A percentile compares a stretch with the other conserved stretches of the same genome.
Conservation (phyloP, 2,797 vertebrate species). For the Serranus cabrilla region DNA sequence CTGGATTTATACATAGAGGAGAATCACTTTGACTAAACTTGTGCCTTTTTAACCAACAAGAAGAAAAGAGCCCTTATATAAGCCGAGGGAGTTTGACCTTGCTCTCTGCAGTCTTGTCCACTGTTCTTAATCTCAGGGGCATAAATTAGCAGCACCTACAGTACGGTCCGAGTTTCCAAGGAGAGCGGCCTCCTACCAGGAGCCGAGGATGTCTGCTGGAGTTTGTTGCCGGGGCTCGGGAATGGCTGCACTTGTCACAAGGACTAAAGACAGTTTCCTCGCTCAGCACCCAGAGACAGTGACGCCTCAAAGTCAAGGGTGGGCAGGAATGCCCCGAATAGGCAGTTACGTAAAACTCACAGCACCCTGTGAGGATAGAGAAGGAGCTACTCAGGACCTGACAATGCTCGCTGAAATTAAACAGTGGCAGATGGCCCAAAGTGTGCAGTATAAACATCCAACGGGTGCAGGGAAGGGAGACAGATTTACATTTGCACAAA, state of each 20-base stretch:
- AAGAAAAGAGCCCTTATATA: constrained; percentile 72
- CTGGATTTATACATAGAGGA: constrained; percentile 30
- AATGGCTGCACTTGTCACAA: constrained; percentile 81
- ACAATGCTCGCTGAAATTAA: constrained; percentile 44
- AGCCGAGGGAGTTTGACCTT: constrained; percentile 68
- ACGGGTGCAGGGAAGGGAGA: not conserved
- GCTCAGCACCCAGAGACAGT: constrained; percentile 75
- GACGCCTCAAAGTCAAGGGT: constrained; percentile 82
- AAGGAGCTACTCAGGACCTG: constrained; percentile 57
- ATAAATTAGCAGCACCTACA: constrained; percentile 82
- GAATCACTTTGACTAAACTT: constrained; percentile 46
- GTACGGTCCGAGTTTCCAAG: constrained; percentile 61
- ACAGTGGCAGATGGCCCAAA: constrained; percentile 19
- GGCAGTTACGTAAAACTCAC: constrained; percentile 81
- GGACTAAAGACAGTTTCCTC: constrained; percentile 74
- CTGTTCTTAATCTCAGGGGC: constrained; percentile 74
- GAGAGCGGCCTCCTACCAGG: constrained; percentile 60
- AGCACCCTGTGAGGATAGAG: constrained; percentile 68
- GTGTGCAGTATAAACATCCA: constrained; percentile 3
- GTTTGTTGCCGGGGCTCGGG: constrained; percentile 71
- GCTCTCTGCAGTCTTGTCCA: constrained; percentile 67
- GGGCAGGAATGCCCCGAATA: constrained; percentile 82
- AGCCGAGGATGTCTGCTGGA: constrained; percentile 63
- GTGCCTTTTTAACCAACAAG: constrained; percentile 44
- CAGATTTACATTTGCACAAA: constrained; percentile 13